Evolutionary conservation across 2,797 vertebrate species (phyloP).

Genomic region (Paedocypris micromegethes): DNA sequence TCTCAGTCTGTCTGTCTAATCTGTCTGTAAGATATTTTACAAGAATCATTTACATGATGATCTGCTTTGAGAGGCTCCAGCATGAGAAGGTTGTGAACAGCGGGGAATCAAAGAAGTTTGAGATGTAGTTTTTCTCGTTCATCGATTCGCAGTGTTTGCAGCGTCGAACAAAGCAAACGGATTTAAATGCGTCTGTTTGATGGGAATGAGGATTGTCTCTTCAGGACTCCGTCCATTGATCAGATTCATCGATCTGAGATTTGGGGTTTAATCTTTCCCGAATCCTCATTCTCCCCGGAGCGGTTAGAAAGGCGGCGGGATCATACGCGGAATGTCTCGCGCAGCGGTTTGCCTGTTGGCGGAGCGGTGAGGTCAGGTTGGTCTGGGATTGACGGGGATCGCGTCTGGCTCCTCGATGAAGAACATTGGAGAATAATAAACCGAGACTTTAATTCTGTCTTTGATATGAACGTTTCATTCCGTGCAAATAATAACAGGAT

Average conservation of each 20-base stretch:
- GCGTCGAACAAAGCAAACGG: slow-evolving; percentile 32
- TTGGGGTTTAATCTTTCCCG: slow-evolving; percentile 37
- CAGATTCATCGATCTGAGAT: slow-evolving; percentile 36
- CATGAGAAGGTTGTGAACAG: slow-evolving; percentile 3
- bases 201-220: slow-evolving; percentile 23
- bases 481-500: no score
- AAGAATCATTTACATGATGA: background rate
- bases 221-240: slow-evolving; percentile 36
- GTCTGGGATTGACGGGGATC: background rate
- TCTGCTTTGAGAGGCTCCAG: background rate
- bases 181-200: slow-evolving; percentile 32
- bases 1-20: no score
- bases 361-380: slow-evolving; percentile 7
- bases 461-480: no score
- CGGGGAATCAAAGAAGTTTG: background rate
- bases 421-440: no score
- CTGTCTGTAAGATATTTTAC: no score
- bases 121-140: slow-evolving; percentile 39
- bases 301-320: slow-evolving; percentile 30
- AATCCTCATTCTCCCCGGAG: slow-evolving; percentile 28
- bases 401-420: no score
- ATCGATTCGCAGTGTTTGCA: slow-evolving; percentile 27
- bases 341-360: slow-evolving; percentile 14
- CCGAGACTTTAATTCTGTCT: no score
- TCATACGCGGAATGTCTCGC: slow-evolving; percentile 15